A percentile compares a stretch with the other conserved stretches of the same genome.
Conservation (phyloP, 2,113 vertebrate genomes). For the Grus americana region DNA sequence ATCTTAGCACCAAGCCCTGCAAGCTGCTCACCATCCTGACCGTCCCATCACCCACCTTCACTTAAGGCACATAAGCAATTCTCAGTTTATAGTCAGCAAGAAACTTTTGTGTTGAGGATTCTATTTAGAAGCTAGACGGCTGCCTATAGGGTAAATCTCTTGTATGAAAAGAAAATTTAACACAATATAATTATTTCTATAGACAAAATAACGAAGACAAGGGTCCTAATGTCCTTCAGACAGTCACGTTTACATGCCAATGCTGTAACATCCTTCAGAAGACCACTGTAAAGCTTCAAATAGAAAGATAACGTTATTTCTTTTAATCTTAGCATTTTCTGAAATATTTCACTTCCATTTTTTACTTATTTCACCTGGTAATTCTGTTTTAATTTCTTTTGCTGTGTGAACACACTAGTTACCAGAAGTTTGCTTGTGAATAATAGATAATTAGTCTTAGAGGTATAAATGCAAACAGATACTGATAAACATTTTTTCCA, state of each 20-base stretch:
- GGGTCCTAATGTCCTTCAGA: neutral
- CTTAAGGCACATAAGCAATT: neutral
- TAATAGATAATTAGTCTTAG: neutral
- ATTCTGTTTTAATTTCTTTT: neutral
- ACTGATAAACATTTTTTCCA: neutral
- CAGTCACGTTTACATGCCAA: neutral
- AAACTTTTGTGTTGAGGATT: neutral
- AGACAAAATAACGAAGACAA: neutral
- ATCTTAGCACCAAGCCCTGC: neutral
- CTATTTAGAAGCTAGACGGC: neutral
- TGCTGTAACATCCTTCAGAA: neutral
- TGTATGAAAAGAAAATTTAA: neutral
- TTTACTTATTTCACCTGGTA: neutral
- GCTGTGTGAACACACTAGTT: neutral
- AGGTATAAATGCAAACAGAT: neutral
- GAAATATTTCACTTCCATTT: neutral
- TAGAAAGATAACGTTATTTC: neutral
- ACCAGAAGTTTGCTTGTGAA: neutral
- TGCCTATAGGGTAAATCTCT: neutral
- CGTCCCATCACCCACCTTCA: neutral
- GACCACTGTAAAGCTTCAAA: neutral
- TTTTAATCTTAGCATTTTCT: neutral
- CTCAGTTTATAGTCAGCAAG: neutral
- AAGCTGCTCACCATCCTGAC: neutral
- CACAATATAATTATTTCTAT: neutral